Evolutionary conservation across 1,140 invertebrate species (phyloP).

Genomic region (Lepidotrigona ventralis): DNA sequence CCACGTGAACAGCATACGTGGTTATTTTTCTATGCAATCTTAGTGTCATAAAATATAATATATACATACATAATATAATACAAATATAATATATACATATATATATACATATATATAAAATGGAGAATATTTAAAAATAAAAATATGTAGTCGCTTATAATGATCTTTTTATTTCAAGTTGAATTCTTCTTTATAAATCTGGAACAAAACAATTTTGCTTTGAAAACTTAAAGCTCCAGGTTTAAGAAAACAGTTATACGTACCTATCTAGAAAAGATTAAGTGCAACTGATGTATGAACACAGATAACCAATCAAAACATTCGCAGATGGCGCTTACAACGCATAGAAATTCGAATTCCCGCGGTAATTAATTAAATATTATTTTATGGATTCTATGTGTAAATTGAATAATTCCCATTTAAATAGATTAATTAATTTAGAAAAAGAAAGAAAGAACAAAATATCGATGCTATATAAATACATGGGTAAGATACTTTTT

Average conservation of each 20-base stretch:
- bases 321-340: slow-evolving; percentile 13
- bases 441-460: background rate
- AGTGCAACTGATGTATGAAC: background rate
- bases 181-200: background rate
- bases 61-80: too few relatives aligned
- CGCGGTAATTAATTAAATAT: slow-evolving; percentile 29
- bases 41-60: background rate
- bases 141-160: background rate
- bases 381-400: background rate
- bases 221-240: too few relatives aligned
- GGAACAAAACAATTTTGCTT: background rate
- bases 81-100: too few relatives aligned
- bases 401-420: background rate
- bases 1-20: slow-evolving; percentile 29
- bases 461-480: background rate
- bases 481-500: background rate
- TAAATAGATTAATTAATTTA: background rate
- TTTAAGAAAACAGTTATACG: background rate
- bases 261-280: background rate
- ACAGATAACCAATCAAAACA: background rate
- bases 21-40: background rate
- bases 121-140: background rate
- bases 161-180: background rate
- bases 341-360: slow-evolving; percentile 16
- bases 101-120: too few relatives aligned